These are phyloP conservation scores for Eudasyphora cyanicolor DNA, from an alignment of 2,888 invertebrate genomes.

Conservation along the genomic window DNA sequence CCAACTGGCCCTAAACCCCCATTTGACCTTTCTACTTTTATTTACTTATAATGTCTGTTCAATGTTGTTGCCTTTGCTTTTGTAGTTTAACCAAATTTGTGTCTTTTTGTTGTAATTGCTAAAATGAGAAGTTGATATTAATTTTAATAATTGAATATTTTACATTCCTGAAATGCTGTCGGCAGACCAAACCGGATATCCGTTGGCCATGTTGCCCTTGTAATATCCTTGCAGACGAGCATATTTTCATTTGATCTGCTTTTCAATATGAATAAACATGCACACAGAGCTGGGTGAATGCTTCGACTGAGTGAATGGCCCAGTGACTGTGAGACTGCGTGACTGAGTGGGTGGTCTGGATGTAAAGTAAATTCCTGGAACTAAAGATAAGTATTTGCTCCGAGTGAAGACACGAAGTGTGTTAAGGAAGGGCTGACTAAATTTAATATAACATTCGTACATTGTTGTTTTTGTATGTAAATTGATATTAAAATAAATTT, in stretches of 20 bases:
- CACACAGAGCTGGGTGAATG: too few relatives aligned
- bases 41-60: background rate
- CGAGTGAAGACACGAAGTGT: background rate
- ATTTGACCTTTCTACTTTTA: background rate
- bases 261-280: background rate
- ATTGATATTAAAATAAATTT: too few relatives aligned
- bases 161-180: conserved; percentile 59
- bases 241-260: conserved; percentile 16
- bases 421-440: background rate
- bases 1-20: background rate
- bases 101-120: conserved; percentile 54
- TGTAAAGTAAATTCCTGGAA: background rate
- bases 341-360: background rate
- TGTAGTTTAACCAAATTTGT: conserved; percentile 8
- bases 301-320: background rate
- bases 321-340: background rate
- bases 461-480: too few relatives aligned
- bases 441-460: background rate
- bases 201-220: conserved; percentile 54
- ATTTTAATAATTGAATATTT: conserved; percentile 66
- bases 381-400: background rate
- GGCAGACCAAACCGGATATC: conserved; percentile 63
- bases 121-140: conserved; percentile 64
- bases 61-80: background rate
- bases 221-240: conserved; percentile 9